Conservation (phyloP, 1,140 invertebrate species). For the Magallana gigas region DNA sequence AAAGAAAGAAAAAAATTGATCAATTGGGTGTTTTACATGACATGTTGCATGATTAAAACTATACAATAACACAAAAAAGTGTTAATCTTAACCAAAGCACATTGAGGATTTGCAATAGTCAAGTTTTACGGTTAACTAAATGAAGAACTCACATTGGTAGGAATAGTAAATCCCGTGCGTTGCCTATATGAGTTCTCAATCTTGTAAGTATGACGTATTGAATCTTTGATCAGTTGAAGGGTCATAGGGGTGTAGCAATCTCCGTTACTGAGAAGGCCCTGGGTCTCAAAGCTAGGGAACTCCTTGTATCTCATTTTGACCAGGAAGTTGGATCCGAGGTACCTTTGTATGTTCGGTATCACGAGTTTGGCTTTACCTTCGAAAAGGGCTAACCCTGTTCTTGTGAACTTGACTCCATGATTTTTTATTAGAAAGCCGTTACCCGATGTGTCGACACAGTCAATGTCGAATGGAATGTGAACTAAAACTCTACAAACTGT, state of each 20-base stretch:
- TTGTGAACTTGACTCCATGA: conserved; percentile 14
- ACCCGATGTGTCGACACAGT: conserved; percentile 30
- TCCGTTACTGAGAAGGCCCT: conserved; percentile 47
- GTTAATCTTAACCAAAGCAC: too few species aligned
- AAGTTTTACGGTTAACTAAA: neutral
- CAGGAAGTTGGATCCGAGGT: conserved; percentile 38
- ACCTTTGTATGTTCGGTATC: conserved; percentile 34
- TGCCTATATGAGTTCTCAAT: neutral
- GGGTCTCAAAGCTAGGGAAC: conserved; percentile 14
- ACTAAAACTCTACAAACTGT: conserved; percentile 35
- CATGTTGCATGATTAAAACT: neutral
- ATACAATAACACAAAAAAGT: neutral
- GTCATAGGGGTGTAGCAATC: conserved; percentile 18
- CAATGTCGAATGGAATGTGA: conserved; percentile 42
- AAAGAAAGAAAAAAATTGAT: neutral
- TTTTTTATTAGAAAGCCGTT: conserved; percentile 32
- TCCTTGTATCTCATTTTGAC: conserved; percentile 47
- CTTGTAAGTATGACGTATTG: neutral
- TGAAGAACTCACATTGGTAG: neutral
- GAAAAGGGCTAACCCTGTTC: conserved; percentile 30
- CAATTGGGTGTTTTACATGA: neutral
- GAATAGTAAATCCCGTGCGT: neutral
- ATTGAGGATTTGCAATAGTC: too few species aligned
- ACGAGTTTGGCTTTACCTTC: conserved; percentile 45
- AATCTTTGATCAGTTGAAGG: neutral